phyloP scores from a whole-genome alignment of 2,797 vertebrate genomes.

The Enteromius unitaeniatus region DNA sequence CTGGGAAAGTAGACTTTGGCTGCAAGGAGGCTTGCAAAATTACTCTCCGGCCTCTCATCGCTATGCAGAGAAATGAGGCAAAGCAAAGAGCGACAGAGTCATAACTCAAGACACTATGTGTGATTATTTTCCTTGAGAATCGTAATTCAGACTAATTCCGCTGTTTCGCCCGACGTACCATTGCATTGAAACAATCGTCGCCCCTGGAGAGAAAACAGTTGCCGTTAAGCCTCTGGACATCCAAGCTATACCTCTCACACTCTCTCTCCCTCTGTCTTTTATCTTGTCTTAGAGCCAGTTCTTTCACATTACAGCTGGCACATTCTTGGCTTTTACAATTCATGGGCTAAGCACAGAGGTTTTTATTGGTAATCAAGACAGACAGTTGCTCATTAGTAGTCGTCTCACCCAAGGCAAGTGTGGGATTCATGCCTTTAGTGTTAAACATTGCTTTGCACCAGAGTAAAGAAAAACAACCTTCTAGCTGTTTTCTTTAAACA shows the following conservation, averaged over 20 bases:
- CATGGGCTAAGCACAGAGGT: slow-evolving; percentile 16
- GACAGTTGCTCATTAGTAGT: slow-evolving; percentile 53
- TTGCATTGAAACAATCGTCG: slow-evolving; percentile 48
- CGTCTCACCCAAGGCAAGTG: slow-evolving; percentile 31
- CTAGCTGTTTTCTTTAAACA: slow-evolving; percentile 1
- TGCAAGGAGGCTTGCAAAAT: slow-evolving; percentile 2
- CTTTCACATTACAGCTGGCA: slow-evolving; percentile 36
- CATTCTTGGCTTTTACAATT: slow-evolving; percentile 29
- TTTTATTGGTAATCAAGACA: slow-evolving; percentile 52
- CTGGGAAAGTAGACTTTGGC: slow-evolving; percentile 33
- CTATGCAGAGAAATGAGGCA: slow-evolving; percentile 50
- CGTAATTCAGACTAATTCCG: slow-evolving; percentile 53
- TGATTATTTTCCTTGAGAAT: slow-evolving; percentile 44
- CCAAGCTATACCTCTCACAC: slow-evolving; percentile 16
- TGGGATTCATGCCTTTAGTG: slow-evolving; percentile 23
- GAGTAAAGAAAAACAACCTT: slow-evolving; percentile 2
- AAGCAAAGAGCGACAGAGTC: slow-evolving; percentile 31
- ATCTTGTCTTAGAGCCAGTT: slow-evolving; percentile 24
- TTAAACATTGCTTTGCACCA: slow-evolving; percentile 5
- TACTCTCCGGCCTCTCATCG: slow-evolving; percentile 23
- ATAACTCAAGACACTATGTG: slow-evolving; percentile 51
- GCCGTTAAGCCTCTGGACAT: slow-evolving; percentile 4
- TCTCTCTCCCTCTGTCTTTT: slow-evolving; percentile 19
- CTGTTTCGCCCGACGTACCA: slow-evolving; percentile 37
- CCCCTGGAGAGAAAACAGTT: slow-evolving; percentile 48